phyloP scores from a whole-genome alignment of 2,888 invertebrate species.

The Plebejus melissa region DNA sequence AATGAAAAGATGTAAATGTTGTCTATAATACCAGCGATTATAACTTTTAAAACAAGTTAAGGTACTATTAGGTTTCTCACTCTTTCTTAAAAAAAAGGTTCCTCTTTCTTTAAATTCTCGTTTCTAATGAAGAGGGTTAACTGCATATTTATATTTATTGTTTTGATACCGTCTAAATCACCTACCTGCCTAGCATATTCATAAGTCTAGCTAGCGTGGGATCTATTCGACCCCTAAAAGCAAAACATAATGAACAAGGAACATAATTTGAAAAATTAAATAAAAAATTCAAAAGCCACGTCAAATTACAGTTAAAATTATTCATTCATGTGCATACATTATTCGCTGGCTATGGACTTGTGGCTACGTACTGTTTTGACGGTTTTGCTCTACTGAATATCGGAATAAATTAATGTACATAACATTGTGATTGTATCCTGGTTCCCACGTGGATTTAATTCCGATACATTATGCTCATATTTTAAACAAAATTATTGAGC shows the following conservation, averaged over 20 bases:
- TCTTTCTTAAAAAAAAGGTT: too few relatives aligned
- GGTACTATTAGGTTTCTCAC: not conserved
- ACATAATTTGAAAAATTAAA: not conserved
- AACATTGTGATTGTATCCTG: conserved; percentile 37
- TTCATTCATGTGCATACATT: not conserved
- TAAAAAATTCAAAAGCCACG: not conserved
- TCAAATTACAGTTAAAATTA: conserved; percentile 12
- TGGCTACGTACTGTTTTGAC: conserved; percentile 49
- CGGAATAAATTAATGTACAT: conserved; percentile 54
- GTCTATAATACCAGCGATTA: too few relatives aligned
- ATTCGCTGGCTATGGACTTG: not conserved
- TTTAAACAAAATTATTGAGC: not conserved
- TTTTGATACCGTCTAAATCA: not conserved
- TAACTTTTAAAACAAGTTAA: not conserved
- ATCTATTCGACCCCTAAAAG: conserved; percentile 7
- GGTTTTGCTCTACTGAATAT: conserved; percentile 61
- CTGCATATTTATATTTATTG: not conserved
- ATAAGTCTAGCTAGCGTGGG: conserved; percentile 9
- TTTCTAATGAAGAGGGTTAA: not conserved
- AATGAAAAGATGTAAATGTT: too few relatives aligned
- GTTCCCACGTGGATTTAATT: conserved; percentile 35
- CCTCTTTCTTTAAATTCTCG: not conserved
- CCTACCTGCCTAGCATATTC: not conserved
- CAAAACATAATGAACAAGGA: not conserved
- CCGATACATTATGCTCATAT: conserved; percentile 10